A percentile compares a stretch with the other conserved stretches of the same genome.
Evolutionary conservation across 2,113 vertebrate genomes (phyloP).

Genomic region (Egretta garzetta): DNA sequence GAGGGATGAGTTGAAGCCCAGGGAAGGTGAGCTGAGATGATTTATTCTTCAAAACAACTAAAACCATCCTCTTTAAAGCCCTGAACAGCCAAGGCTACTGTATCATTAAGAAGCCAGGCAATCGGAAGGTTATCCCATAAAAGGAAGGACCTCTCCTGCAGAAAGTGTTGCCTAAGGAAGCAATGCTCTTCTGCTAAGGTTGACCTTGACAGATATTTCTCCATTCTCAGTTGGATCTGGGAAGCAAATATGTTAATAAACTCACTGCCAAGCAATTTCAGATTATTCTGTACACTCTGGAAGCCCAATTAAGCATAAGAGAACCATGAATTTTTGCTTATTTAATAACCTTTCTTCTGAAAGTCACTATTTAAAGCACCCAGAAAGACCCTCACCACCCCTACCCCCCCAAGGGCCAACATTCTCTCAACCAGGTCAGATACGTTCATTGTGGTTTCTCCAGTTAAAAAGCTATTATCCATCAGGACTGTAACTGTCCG

Average conservation of each 20-base stretch:
- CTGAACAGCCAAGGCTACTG: neutral
- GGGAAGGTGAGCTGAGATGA: neutral
- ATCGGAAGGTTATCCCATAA: neutral
- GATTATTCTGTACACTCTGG: neutral
- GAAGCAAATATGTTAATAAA: neutral
- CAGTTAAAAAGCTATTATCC: neutral
- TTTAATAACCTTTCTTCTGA: neutral
- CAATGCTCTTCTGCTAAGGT: neutral
- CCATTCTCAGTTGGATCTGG: neutral
- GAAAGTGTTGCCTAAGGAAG: neutral
- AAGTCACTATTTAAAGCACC: neutral
- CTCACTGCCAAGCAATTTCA: neutral
- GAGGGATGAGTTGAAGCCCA: neutral
- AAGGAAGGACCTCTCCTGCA: neutral
- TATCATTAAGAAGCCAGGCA: neutral
- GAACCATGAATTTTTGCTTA: neutral
- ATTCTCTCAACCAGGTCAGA: neutral
- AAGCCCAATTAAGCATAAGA: neutral
- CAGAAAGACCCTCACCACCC: neutral
- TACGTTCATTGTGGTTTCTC: neutral
- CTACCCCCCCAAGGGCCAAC: neutral
- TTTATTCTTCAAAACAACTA: rapidly evolving
- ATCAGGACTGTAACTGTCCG: neutral
- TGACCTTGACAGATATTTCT: neutral
- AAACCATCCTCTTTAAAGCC: neutral